Conservation (phyloP, 2,888 invertebrate species). For the Pandemis cinnamomeana region DNA sequence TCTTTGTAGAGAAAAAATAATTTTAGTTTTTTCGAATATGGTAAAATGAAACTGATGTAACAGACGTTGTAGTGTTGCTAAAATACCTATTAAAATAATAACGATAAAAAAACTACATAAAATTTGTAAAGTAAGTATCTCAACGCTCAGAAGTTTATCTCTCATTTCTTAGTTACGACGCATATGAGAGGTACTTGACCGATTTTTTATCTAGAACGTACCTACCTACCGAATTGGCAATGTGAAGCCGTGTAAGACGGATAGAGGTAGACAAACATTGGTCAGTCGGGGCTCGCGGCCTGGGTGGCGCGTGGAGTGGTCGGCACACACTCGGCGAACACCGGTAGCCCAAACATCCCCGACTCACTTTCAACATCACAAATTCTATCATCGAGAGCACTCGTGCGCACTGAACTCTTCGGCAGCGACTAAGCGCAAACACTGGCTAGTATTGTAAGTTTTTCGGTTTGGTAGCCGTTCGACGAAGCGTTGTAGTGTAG, state of each 20-base stretch:
- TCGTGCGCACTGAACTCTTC: conserved; percentile 44
- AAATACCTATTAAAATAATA: too few relatives aligned
- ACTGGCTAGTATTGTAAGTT: conserved; percentile 1
- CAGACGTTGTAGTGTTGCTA: too few relatives aligned
- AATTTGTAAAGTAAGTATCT: too few relatives aligned
- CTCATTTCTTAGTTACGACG: too few relatives aligned
- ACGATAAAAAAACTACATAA: too few relatives aligned
- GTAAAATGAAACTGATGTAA: background rate
- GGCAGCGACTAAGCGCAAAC: conserved; percentile 34
- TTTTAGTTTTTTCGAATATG: too few relatives aligned
- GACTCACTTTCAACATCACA: conserved; percentile 69
- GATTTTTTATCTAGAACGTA: conserved; percentile 17
- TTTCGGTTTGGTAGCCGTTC: conserved; percentile 1
- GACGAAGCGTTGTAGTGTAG: background rate
- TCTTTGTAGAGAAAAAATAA: too few relatives aligned
- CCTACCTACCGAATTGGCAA: conserved; percentile 16
- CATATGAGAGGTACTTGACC: background rate
- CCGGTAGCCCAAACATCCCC: conserved; percentile 80
- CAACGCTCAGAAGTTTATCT: too few relatives aligned
- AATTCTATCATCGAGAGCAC: conserved; percentile 63
- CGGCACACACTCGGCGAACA: conserved; percentile 76
- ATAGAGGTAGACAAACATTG: conserved; percentile 52
- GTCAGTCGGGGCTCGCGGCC: conserved; percentile 46
- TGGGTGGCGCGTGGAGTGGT: conserved; percentile 79
- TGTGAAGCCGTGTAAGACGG: conserved; percentile 45